Conservation (phyloP, 2,113 vertebrate species). For the Xiphophorus hellerii region DNA sequence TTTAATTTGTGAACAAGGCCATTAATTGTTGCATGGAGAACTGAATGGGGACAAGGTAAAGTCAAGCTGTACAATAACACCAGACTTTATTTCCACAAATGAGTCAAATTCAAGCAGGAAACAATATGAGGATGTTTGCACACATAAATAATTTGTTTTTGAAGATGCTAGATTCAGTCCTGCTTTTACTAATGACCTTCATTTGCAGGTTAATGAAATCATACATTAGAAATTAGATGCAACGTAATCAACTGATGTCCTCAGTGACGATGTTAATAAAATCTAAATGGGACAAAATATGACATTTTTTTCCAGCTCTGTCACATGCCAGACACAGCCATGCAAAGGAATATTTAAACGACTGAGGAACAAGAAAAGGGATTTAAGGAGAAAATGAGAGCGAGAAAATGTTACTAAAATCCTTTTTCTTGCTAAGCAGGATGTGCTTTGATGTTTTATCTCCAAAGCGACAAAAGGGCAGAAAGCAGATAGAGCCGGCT, state of each 20-base stretch:
- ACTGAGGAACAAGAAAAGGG: constrained; percentile 52
- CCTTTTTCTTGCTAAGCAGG: constrained; percentile 66
- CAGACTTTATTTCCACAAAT: not conserved
- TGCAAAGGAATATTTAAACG: constrained; percentile 50
- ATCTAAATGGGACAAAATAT: constrained; percentile 3
- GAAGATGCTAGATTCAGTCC: not conserved
- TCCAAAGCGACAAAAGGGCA: constrained; percentile 66
- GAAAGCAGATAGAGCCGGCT: constrained; percentile 61
- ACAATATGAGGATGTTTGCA: not conserved
- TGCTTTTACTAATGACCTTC: not conserved
- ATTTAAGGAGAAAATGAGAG: constrained; percentile 67
- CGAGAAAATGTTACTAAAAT: constrained; percentile 67
- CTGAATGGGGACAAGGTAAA: not conserved
- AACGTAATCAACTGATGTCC: not conserved
- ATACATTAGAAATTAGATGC: not conserved
- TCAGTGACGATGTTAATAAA: not conserved
- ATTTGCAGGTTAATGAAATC: not conserved
- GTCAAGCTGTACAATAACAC: not conserved
- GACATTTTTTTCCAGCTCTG: no score
- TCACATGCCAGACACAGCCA: constrained; percentile 4
- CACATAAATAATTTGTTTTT: not conserved
- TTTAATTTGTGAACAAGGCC: not conserved
- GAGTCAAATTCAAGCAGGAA: not conserved
- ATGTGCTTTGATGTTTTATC: constrained; percentile 80
- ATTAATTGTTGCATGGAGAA: not conserved